A percentile compares a stretch with the other conserved stretches of the same genome.
phyloP scores from a whole-genome alignment of 2,888 invertebrate genomes.

The Crematogaster levior region DNA sequence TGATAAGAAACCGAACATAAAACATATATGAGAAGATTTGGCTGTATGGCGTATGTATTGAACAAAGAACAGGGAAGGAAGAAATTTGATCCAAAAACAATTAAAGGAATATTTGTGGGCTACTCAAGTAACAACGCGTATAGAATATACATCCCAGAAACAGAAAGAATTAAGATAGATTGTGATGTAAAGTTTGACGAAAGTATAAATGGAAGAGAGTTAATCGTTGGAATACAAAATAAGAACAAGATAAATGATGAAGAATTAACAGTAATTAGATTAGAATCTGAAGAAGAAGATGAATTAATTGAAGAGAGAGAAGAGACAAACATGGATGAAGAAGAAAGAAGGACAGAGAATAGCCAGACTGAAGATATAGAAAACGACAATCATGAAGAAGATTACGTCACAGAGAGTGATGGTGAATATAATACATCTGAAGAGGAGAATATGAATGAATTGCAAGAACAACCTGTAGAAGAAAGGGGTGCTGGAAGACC shows the following conservation, averaged over 20 bases:
- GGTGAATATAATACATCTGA: too few relatives aligned
- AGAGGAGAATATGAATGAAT: neutral
- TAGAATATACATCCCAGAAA: conserved; percentile 31
- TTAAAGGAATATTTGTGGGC: conserved; percentile 41
- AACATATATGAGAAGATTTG: neutral
- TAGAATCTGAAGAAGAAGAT: too few relatives aligned
- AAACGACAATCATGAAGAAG: too few relatives aligned
- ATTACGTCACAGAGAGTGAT: too few relatives aligned
- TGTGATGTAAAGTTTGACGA: conserved; percentile 52
- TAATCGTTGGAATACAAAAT: neutral
- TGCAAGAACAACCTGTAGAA: neutral
- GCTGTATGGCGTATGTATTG: neutral
- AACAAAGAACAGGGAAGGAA: neutral
- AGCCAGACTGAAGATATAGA: too few relatives aligned
- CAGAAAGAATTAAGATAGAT: conserved; percentile 12
- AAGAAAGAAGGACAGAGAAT: too few relatives aligned
- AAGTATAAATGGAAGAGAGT: conserved; percentile 4
- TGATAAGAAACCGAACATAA: neutral
- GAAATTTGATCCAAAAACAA: conserved; percentile 27
- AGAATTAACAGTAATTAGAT: neutral
- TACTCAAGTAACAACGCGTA: conserved; percentile 39
- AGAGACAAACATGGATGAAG: too few relatives aligned
- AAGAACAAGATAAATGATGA: neutral
- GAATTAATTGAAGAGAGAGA: too few relatives aligned
- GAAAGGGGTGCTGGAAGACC: neutral